Base-by-base conservation (phyloP, 2,113 vertebrate species). In the Callopanchax toddi region DNA sequence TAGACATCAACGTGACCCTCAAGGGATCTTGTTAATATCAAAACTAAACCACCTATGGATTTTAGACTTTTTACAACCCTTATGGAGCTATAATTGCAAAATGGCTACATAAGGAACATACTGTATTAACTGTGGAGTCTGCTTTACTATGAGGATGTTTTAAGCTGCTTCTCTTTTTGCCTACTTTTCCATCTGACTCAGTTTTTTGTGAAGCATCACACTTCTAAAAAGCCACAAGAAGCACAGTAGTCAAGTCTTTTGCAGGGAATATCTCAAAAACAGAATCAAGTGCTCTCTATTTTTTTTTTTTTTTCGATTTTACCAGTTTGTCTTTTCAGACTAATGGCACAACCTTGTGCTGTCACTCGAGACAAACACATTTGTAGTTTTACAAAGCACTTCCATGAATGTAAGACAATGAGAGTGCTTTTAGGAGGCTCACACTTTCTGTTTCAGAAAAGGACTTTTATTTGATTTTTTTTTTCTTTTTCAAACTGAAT, bases 391-490 rank as follows among this genome's bases (percentile, higher is more conserved):
- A 71, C 13, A 45, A 25, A 46, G 3, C 22, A 16, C 10, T 25
- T 49, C 6, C 18, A 25, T 22, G 34, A 32, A 10, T 17, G 50
- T 5, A 37, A 23, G 29, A 39, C 11, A 17, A 48, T 26, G 17
- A 25, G n/a, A 17, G 20, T 39, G 45, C 11, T 56, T 63, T 42
- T 13, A 20, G 23, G 29, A 37, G 6, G 6, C 22, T 36, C 48
- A 7, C 32, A 32, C 39, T 23, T 15, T 18, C 16, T 53, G 11
- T 53, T 40, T 46, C 17, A 50, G 16, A 52, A 43, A 26, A 29
- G 11, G 9, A n/a, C 20, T 15, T 52, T 67, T 51, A 61, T 50
- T 32, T 9, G 6, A 6, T 67, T 45, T 61, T 50, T 67, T 51
- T 67, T 50, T 32, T 9, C 29, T 9, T 67, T 45, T 61, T 50